These are phyloP conservation scores for Thomomys bottae DNA, from an alignment of 2,113 vertebrate species.

Conservation along the genomic window DNA sequence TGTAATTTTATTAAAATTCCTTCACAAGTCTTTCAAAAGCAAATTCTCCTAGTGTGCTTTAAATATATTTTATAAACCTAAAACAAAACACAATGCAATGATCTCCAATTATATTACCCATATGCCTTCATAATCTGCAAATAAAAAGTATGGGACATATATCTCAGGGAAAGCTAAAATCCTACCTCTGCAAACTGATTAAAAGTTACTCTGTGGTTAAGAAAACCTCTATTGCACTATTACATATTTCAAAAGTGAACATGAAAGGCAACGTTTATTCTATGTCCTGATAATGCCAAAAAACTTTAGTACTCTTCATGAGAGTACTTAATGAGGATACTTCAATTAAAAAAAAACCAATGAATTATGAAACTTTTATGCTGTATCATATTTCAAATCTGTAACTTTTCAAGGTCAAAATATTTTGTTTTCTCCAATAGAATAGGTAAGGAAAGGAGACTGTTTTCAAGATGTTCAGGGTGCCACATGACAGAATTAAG, in stretches of 20 bases:
- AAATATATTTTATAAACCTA: constrained; percentile 13
- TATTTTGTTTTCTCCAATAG: constrained; percentile 54
- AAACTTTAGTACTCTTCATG: constrained; percentile 35
- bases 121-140: neutral
- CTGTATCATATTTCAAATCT: constrained; percentile 23
- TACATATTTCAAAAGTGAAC: constrained; percentile 41
- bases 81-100: neutral
- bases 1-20: constrained; percentile 46
- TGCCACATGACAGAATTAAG: neutral
- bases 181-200: neutral
- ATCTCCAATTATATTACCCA: constrained; percentile 20
- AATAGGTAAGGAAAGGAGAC: neutral
- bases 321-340: neutral
- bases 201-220: constrained; percentile 43
- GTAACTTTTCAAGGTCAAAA: constrained; percentile 36
- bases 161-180: too few relatives aligned
- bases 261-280: constrained; percentile 25
- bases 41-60: neutral
- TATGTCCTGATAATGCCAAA: constrained; percentile 15
- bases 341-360: constrained; percentile 57
- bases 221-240: neutral
- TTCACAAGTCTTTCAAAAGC: constrained; percentile 54
- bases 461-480: constrained; percentile 40
- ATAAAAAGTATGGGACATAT: constrained; percentile 21
- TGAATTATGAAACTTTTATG: neutral